A percentile compares a stretch with the other conserved stretches of the same genome.
Evolutionary conservation across 2,797 vertebrate species (phyloP).

Genomic region (Sebastes nivosus): DNA sequence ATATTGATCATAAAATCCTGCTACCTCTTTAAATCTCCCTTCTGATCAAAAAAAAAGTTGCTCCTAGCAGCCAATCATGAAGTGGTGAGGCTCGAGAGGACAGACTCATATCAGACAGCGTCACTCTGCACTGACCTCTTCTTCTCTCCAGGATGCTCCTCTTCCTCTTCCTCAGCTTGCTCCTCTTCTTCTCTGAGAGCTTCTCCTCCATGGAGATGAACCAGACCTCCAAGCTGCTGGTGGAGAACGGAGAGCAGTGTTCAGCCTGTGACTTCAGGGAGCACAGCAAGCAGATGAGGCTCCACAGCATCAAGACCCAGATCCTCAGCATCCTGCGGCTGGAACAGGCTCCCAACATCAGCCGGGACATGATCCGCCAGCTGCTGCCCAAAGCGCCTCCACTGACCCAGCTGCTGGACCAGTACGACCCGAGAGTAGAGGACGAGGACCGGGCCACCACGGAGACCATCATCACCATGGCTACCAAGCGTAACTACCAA

Average conservation of each 20-base stretch:
- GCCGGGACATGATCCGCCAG: conserved; percentile 95
- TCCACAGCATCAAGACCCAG: conserved; percentile 96
- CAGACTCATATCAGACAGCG: conserved; percentile 84
- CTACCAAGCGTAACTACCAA: conserved; percentile 92
- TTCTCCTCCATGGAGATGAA: conserved; percentile 81
- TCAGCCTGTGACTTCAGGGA: conserved; percentile 93
- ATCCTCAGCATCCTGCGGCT: conserved; percentile 98
- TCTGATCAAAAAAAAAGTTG: conserved; percentile 12
- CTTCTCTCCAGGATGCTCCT: conserved; percentile 83
- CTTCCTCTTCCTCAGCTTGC: conserved; percentile 82
- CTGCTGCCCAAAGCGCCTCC: conserved; percentile 96
- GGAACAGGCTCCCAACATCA: conserved; percentile 97
- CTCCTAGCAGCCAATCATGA: conserved; percentile 86
- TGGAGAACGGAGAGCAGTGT: conserved; percentile 87
- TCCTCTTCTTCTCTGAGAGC: conserved; percentile 82
- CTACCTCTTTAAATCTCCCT: conserved; percentile 67
- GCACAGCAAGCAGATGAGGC: conserved; percentile 93
- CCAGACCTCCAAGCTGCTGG: conserved; percentile 81
- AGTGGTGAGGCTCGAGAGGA: conserved; percentile 79
- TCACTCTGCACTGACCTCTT: conserved; percentile 9
- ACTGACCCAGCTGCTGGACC: conserved; percentile 94
- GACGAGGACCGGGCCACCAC: conserved; percentile 96
- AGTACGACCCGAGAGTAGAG: conserved; percentile 95
- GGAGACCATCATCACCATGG: conserved; percentile 97
- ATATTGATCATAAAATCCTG: neutral